These are phyloP conservation scores for Podabrus alpinus DNA, from an alignment of 2,888 invertebrate species.

Conservation along the genomic window DNA sequence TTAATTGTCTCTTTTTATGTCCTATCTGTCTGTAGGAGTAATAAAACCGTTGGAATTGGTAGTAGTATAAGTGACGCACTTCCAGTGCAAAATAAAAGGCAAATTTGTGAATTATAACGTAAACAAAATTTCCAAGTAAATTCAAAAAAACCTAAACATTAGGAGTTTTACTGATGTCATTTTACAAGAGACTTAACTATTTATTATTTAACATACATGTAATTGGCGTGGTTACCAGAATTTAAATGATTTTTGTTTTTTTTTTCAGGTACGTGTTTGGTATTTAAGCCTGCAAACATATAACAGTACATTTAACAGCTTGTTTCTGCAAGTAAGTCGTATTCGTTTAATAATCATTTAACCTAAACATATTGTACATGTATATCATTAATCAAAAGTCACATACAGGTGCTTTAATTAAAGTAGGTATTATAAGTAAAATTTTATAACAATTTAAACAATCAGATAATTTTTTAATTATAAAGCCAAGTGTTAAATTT, in stretches of 20 bases:
- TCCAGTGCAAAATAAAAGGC: neutral
- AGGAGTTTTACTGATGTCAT: neutral
- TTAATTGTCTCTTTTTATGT: neutral
- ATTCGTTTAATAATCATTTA: slow-evolving; percentile 8
- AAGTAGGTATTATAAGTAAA: neutral
- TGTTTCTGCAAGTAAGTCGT: slow-evolving; percentile 13
- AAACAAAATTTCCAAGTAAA: neutral
- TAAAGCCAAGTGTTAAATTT: neutral
- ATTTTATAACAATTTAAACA: neutral
- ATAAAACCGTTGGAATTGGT: neutral
- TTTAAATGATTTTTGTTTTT: slow-evolving; percentile 13
- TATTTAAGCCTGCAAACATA: slow-evolving; percentile 16
- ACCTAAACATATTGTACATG: neutral
- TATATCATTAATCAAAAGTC: neutral
- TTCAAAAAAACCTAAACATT: neutral
- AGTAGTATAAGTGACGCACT: too few relatives aligned
- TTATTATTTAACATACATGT: slow-evolving; percentile 5
- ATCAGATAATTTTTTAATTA: neutral
- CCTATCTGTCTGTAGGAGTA: neutral
- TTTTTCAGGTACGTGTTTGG: slow-evolving; percentile 19
- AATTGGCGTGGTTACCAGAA: slow-evolving; percentile 15
- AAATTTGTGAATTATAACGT: neutral
- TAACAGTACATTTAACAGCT: slow-evolving; percentile 16
- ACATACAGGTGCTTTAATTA: neutral
- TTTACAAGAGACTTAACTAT: slow-evolving; percentile 2